phyloP scores from a whole-genome alignment of 2,113 vertebrate genomes.

The Emberiza fucata region DNA sequence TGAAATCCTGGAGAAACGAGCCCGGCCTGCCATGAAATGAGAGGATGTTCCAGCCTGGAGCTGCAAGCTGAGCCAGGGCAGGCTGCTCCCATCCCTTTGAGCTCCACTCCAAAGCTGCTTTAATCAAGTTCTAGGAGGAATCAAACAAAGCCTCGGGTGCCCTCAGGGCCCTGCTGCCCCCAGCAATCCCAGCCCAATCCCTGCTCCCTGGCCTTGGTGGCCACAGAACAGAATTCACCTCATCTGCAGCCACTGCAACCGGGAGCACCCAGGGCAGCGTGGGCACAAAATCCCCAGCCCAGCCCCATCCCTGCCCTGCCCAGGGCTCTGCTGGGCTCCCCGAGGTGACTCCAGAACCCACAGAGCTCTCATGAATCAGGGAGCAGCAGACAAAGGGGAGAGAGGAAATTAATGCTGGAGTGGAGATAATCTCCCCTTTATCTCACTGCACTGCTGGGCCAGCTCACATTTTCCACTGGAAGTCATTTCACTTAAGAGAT shows the following conservation, averaged over 20 bases:
- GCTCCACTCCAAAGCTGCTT: constrained; percentile 13
- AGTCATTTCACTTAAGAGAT: not conserved
- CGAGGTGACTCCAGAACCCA: not conserved
- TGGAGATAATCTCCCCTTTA: not conserved
- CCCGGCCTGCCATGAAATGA: not conserved
- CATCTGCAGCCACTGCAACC: not conserved
- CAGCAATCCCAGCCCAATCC: not conserved
- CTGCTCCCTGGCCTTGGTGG: not conserved
- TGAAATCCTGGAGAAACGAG: not conserved
- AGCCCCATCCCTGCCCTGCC: rapidly evolving
- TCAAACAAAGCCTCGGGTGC: not conserved
- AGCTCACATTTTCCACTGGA: not conserved
- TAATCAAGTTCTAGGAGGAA: not conserved
- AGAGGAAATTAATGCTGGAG: not conserved
- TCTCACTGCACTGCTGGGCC: not conserved
- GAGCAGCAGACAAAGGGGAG: not conserved
- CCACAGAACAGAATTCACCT: not conserved
- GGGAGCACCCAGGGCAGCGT: rapidly evolving
- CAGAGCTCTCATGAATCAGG: not conserved
- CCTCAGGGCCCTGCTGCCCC: not conserved
- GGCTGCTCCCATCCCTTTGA: not conserved
- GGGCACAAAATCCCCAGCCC: not conserved
- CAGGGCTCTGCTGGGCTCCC: not conserved
- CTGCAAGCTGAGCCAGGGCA: not conserved
- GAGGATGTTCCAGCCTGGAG: not conserved